Evolutionary conservation across 1,140 invertebrate species (phyloP).

Genomic region (Theocolax elegans): DNA sequence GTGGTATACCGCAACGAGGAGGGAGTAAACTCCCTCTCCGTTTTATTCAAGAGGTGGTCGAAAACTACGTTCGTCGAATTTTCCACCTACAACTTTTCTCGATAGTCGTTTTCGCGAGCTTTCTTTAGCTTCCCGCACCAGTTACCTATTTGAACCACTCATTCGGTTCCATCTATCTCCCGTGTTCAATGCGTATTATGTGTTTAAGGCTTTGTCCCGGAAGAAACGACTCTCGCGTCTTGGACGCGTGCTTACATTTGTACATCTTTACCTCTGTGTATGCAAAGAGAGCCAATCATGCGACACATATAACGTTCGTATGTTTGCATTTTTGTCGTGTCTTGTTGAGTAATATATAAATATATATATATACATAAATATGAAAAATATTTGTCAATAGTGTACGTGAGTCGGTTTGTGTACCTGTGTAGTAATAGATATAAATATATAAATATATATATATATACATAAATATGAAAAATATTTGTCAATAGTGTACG

Average conservation of each 20-base stretch:
- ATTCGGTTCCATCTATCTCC: neutral
- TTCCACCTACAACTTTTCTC: constrained; percentile 11
- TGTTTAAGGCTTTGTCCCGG: neutral
- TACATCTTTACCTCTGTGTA: neutral
- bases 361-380: constrained; percentile 1
- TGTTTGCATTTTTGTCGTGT: neutral
- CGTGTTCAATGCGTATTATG: constrained; percentile 8
- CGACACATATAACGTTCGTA: neutral
- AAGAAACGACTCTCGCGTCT: constrained; percentile 1
- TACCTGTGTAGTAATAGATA: too few species aligned
- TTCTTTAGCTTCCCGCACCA: neutral
- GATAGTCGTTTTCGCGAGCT: neutral
- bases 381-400: too few species aligned
- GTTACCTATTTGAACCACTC: neutral
- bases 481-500: too few species aligned
- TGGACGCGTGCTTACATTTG: neutral
- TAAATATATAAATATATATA: too few species aligned
- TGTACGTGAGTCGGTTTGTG: too few species aligned
- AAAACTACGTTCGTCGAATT: constrained; percentile 15
- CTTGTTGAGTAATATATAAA: neutral
- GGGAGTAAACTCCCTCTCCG: constrained; percentile 18
- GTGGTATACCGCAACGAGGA: neutral
- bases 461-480: too few species aligned
- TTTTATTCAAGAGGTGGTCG: neutral
- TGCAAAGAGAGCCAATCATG: constrained; percentile 10